Conservation (phyloP, 2,888 invertebrate species). For the Lacanobia wlatinum region DNA sequence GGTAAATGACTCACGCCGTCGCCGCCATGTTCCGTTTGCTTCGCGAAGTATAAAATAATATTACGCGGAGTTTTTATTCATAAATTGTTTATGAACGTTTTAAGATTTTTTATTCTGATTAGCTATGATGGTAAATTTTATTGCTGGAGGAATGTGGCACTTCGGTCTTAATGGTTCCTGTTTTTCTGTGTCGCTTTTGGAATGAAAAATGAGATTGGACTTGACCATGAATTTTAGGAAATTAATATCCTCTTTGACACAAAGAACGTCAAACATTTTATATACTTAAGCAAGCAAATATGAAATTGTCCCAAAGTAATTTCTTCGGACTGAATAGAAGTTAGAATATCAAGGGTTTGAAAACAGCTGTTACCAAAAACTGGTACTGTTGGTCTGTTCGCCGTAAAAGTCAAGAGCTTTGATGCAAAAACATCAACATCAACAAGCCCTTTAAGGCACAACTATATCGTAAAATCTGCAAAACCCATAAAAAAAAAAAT, state of each 20-base stretch:
- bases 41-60: constrained; percentile 34
- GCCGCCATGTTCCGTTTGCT: constrained; percentile 33
- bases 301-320: too few species aligned
- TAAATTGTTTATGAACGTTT: constrained; percentile 63
- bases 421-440: too few species aligned
- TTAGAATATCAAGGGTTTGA: too few species aligned
- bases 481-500: too few species aligned
- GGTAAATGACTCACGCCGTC: constrained; percentile 52
- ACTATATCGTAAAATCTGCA: too few species aligned
- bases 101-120: constrained; percentile 58
- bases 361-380: too few species aligned
- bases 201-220: constrained; percentile 19
- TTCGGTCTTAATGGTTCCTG: constrained; percentile 24
- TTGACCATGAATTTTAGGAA: constrained; percentile 11
- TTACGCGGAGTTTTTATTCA: constrained; percentile 46
- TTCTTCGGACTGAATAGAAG: too few species aligned
- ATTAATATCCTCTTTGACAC: neutral
- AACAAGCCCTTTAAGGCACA: too few species aligned
- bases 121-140: constrained; percentile 52
- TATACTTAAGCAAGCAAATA: too few species aligned
- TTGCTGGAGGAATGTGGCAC: constrained; percentile 36
- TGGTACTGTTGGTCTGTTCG: too few species aligned
- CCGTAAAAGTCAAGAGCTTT: too few species aligned
- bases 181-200: constrained; percentile 6
- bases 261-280: neutral